Conservation (phyloP, 2,888 invertebrate species). For the Ariolimax columbianus region DNA sequence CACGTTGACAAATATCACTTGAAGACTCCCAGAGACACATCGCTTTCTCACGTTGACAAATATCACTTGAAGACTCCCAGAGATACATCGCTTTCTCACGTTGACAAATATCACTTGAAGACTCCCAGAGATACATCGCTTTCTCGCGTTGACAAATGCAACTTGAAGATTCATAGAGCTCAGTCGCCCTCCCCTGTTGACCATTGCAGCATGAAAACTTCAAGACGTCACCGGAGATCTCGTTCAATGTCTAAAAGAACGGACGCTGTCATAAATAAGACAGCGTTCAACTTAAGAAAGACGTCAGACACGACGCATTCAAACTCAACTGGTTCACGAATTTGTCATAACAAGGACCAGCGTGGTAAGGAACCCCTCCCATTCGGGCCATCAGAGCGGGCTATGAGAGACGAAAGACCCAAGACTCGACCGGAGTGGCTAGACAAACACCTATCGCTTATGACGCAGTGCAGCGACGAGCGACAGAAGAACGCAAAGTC, state of each 20-base stretch:
- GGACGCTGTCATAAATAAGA: neutral
- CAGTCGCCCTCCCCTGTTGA: neutral
- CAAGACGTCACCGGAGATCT: neutral
- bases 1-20: no score
- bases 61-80: no score
- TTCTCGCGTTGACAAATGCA: neutral
- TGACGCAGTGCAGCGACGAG: constrained; percentile 28
- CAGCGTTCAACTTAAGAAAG: neutral
- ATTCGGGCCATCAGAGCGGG: constrained; percentile 28
- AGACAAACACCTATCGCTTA: constrained; percentile 10
- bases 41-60: no score
- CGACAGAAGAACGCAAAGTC: constrained; percentile 32
- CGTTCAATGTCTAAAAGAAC: neutral
- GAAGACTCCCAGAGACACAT: no score
- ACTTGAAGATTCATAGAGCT: neutral
- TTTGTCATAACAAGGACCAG: neutral
- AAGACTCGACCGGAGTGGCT: constrained; percentile 24
- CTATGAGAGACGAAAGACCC: neutral
- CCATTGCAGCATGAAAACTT: neutral
- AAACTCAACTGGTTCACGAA: neutral
- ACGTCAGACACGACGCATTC: neutral
- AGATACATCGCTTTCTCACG: no score
- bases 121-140: no score
- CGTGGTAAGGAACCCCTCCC: neutral
- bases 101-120: no score